Conservation (phyloP, 1,140 invertebrate genomes). For the Euschistus heros region DNA sequence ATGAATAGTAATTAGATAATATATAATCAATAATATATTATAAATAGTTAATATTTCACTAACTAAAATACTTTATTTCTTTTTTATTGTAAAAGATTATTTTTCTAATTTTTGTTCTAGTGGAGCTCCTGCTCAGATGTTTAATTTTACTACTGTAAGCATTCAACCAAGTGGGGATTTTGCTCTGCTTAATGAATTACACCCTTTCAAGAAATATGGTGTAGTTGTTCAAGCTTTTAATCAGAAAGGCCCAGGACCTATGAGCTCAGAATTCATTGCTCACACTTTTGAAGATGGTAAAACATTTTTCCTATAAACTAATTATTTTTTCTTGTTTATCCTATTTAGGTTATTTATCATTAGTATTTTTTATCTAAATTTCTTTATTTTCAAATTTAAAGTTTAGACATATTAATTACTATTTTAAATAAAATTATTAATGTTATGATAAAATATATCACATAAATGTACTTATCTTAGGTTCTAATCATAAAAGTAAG, state of each 20-base stretch:
- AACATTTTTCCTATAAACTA: background rate
- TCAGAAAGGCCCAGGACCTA: constrained; percentile 43
- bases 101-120: constrained; percentile 12
- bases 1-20: too few relatives aligned
- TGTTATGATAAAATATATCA: too few relatives aligned
- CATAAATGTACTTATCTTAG: too few relatives aligned
- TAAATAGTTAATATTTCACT: too few relatives aligned
- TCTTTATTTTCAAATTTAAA: constrained; percentile 12
- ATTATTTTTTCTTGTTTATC: constrained; percentile 5
- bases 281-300: constrained; percentile 44
- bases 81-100: too few relatives aligned
- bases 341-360: background rate
- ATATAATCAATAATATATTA: too few relatives aligned
- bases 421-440: background rate
- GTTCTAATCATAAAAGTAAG: too few relatives aligned
- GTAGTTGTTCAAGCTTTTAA: constrained; percentile 49
- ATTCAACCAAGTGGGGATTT: constrained; percentile 17
- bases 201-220: constrained; percentile 35
- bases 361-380: constrained; percentile 7
- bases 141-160: constrained; percentile 30
- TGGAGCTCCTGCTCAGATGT: constrained; percentile 19
- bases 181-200: constrained; percentile 24
- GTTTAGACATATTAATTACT: constrained; percentile 7
- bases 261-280: constrained; percentile 40
- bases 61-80: too few relatives aligned